A percentile compares a stretch with the other conserved stretches of the same genome.
These are phyloP conservation scores for Petrocephalus sullivani DNA, from an alignment of 2,797 vertebrate genomes.

Conservation along the genomic window DNA sequence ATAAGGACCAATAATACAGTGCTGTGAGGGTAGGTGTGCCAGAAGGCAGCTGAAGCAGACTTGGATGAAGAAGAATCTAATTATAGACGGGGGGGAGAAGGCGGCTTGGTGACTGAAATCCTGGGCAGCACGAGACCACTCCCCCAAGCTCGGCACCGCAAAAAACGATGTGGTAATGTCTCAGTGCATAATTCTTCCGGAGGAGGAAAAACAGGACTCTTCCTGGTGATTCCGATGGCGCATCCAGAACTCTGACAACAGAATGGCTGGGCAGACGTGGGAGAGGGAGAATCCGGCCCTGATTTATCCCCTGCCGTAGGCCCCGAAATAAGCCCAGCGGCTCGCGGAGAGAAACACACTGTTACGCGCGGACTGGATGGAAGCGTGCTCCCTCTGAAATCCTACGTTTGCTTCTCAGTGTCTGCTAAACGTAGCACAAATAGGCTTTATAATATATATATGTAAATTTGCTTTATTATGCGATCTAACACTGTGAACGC, in stretches of 20 bases:
- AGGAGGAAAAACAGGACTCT: slow-evolving; percentile 57
- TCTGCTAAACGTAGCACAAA: slow-evolving; percentile 54
- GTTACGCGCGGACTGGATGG: slow-evolving; percentile 58
- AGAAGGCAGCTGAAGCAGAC: slow-evolving; percentile 55
- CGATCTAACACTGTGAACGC: not conserved
- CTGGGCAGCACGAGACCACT: slow-evolving; percentile 55
- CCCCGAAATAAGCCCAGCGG: slow-evolving; percentile 60
- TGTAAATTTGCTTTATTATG: not conserved
- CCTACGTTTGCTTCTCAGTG: slow-evolving; percentile 56
- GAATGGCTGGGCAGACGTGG: slow-evolving; percentile 20
- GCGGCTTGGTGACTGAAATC: slow-evolving; percentile 56
- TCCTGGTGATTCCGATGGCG: slow-evolving; percentile 48
- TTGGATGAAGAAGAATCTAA: slow-evolving; percentile 66
- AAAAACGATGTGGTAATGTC: slow-evolving; percentile 72
- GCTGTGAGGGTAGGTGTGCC: slow-evolving; percentile 59
- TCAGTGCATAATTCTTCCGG: slow-evolving; percentile 73
- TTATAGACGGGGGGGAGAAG: slow-evolving; percentile 67
- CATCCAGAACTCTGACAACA: slow-evolving; percentile 48
- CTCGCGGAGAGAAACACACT: slow-evolving; percentile 47
- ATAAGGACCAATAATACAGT: slow-evolving; percentile 59
- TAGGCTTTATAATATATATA: slow-evolving; percentile 39
- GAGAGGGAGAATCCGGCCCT: slow-evolving; percentile 41
- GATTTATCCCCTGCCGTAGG: slow-evolving; percentile 64
- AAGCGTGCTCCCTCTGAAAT: slow-evolving; percentile 45
- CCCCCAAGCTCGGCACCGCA: slow-evolving; percentile 60